phyloP scores from a whole-genome alignment of 2,888 invertebrate genomes.

The Psococerastis gibbosa region DNA sequence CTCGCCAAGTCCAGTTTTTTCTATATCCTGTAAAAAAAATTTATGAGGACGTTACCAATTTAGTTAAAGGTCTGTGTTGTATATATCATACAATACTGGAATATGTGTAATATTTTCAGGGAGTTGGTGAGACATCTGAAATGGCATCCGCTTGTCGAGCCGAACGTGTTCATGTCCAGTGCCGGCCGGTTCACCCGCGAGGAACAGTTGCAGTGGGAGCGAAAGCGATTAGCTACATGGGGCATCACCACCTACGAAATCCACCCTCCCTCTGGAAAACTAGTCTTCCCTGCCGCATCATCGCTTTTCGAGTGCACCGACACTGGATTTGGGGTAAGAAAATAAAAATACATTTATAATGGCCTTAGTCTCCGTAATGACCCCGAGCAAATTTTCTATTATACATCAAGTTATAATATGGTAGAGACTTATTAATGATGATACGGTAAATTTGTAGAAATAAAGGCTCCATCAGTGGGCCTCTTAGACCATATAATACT shows the following conservation, averaged over 20 bases:
- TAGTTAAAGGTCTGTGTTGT: too few relatives aligned
- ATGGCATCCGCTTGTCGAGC: constrained; percentile 69
- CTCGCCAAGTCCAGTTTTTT: too few relatives aligned
- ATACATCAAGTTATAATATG: too few relatives aligned
- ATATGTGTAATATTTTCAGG: too few relatives aligned
- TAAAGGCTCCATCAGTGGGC: too few relatives aligned
- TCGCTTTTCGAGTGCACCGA: constrained; percentile 73
- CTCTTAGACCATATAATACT: too few relatives aligned
- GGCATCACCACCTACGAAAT: constrained; percentile 89
- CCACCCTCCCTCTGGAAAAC: constrained; percentile 57
- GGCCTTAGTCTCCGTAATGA: background rate
- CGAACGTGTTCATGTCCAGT: constrained; percentile 37
- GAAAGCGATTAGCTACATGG: constrained; percentile 83
- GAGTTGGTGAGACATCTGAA: constrained; percentile 27
- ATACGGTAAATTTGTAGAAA: too few relatives aligned
- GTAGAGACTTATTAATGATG: too few relatives aligned
- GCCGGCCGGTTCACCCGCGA: constrained; percentile 57
- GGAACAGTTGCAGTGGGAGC: constrained; percentile 77
- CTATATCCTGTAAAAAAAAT: too few relatives aligned
- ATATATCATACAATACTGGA: too few relatives aligned
- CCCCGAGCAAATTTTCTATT: too few relatives aligned
- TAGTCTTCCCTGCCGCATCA: constrained; percentile 80
- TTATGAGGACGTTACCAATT: too few relatives aligned
- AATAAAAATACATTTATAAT: constrained; percentile 1
- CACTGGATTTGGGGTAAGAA: constrained; percentile 43